phyloP scores from a whole-genome alignment of 2,797 vertebrate species.

The Trichosurus vulpecula region DNA sequence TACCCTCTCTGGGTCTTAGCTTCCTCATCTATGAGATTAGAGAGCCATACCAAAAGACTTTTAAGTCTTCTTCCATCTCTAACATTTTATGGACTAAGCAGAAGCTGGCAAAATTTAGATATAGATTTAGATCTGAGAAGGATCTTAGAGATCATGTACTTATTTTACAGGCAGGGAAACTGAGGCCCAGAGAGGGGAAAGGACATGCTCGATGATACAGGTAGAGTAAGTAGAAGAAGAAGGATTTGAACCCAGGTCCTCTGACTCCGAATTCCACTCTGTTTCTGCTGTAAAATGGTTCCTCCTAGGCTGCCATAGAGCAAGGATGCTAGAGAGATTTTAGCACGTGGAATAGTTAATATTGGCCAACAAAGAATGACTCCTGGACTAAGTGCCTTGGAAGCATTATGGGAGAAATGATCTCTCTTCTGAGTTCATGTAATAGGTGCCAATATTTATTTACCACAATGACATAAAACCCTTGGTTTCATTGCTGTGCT shows the following conservation, averaged over 20 bases:
- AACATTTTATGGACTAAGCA: neutral
- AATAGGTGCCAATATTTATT: neutral
- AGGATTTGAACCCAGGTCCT: neutral
- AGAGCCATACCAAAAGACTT: neutral
- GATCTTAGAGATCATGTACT: neutral
- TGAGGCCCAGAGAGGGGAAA: neutral
- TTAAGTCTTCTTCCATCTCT: neutral
- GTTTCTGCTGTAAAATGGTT: neutral
- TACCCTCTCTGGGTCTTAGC: neutral
- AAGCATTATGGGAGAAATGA: neutral
- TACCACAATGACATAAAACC: neutral
- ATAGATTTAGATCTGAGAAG: neutral
- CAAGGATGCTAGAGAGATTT: neutral
- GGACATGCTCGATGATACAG: neutral
- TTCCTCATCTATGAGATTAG: neutral
- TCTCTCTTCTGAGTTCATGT: neutral
- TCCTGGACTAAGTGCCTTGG: neutral
- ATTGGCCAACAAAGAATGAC: neutral
- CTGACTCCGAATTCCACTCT: neutral
- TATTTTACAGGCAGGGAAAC: neutral
- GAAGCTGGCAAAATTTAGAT: neutral
- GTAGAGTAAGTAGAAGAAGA: neutral
- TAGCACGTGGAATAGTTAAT: neutral
- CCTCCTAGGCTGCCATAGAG: neutral
- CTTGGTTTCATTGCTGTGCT: neutral